A percentile compares a stretch with the other conserved stretches of the same genome.
These are phyloP conservation scores for Drosophila repletoides DNA, from an alignment of 1,140 invertebrate species.

Conservation along the genomic window DNA sequence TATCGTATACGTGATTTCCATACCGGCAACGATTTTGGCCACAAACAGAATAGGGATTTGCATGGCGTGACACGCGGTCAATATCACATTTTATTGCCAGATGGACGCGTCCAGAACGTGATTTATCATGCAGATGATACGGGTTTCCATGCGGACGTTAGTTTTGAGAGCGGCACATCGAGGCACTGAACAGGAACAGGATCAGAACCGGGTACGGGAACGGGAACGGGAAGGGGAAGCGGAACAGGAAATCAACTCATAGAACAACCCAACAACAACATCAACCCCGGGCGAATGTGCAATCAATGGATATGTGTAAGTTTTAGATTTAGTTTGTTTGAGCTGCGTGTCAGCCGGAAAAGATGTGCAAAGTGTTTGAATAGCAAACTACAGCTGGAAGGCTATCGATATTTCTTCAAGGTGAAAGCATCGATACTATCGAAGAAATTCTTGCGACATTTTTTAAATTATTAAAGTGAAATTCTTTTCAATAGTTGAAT, in stretches of 20 bases:
- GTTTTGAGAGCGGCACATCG: slow-evolving; percentile 82
- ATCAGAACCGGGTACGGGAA: too few relatives aligned
- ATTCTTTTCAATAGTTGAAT: too few relatives aligned
- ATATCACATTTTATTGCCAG: slow-evolving; percentile 90
- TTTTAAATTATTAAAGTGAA: too few relatives aligned
- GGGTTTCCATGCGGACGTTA: slow-evolving; percentile 90
- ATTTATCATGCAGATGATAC: slow-evolving; percentile 89
- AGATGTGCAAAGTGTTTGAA: too few relatives aligned
- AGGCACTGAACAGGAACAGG: slow-evolving; percentile 41
- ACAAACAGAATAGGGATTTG: slow-evolving; percentile 86
- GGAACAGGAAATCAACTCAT: background rate
- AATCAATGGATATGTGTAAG: slow-evolving; percentile 22
- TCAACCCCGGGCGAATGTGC: slow-evolving; percentile 30
- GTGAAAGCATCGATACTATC: too few relatives aligned
- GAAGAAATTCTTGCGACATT: too few relatives aligned
- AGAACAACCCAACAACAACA: background rate
- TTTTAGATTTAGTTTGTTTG: background rate
- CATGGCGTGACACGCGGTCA: slow-evolving; percentile 87
- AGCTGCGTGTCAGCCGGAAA: too few relatives aligned
- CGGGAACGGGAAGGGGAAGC: too few relatives aligned
- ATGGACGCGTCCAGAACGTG: slow-evolving; percentile 90
- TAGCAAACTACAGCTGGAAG: too few relatives aligned
- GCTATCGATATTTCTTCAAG: too few relatives aligned
- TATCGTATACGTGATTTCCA: slow-evolving; percentile 88
- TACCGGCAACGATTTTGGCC: slow-evolving; percentile 88